These are phyloP conservation scores for Brachyopa scutellaris DNA, from an alignment of 2,888 invertebrate species.

Conservation along the genomic window DNA sequence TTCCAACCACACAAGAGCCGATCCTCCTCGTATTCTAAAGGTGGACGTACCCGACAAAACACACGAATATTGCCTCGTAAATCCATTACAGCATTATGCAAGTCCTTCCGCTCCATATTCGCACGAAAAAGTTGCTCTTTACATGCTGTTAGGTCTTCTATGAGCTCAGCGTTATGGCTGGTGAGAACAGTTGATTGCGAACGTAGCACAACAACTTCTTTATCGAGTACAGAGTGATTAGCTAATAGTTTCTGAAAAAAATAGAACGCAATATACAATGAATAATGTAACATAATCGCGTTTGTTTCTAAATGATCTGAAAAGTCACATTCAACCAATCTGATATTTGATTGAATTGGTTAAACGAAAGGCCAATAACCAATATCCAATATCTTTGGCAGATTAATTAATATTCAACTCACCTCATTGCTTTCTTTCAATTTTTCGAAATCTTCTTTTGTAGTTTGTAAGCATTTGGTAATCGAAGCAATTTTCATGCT, in stretches of 20 bases:
- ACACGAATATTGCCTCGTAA: conserved; percentile 91
- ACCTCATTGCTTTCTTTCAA: conserved; percentile 76
- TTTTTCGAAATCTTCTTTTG: conserved; percentile 77
- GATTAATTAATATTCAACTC: too few species aligned
- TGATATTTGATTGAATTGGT: too few species aligned
- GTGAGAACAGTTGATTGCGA: conserved; percentile 75
- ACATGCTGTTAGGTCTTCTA: conserved; percentile 75
- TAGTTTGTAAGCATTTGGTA: conserved; percentile 76
- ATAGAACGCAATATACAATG: too few species aligned
- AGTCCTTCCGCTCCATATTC: conserved; percentile 84
- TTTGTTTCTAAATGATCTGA: too few species aligned
- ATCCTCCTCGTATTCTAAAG: conserved; percentile 84
- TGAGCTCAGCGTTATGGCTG: conserved; percentile 75
- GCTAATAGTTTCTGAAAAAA: conserved; percentile 75
- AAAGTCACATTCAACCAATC: too few species aligned
- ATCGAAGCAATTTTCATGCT: conserved; percentile 77
- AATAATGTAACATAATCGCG: too few species aligned
- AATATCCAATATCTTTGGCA: too few species aligned
- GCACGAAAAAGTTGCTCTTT: conserved; percentile 80
- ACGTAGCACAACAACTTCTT: conserved; percentile 77
- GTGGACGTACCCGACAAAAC: conserved; percentile 90
- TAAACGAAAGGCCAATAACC: too few species aligned
- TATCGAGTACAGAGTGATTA: conserved; percentile 74
- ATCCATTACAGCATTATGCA: conserved; percentile 89
- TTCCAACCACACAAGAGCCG: conserved; percentile 79